Evolutionary conservation across 1,140 invertebrate species (phyloP).

Genomic region (Drosophila nikananu): DNA sequence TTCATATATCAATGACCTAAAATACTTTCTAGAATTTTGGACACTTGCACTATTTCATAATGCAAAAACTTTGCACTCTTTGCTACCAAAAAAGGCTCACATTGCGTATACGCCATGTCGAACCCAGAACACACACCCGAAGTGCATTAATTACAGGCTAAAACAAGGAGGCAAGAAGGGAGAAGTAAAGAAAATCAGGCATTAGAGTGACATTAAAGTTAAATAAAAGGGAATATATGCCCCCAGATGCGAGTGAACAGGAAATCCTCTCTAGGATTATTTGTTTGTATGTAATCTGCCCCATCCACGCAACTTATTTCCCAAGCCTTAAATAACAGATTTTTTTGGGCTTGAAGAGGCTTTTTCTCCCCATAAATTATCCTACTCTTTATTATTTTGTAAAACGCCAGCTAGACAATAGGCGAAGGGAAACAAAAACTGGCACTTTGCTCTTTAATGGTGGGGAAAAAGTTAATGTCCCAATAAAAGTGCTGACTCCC

Average conservation of each 20-base stretch:
- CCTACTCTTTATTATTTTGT: constrained; percentile 76
- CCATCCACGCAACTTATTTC: constrained; percentile 4
- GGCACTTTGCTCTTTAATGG: constrained; percentile 34
- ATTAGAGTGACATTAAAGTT: constrained; percentile 40
- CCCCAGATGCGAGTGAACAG: constrained; percentile 18
- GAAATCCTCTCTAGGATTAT: constrained; percentile 41
- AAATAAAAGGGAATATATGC: constrained; percentile 70
- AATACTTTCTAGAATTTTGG: too few species aligned
- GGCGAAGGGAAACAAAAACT: constrained; percentile 18
- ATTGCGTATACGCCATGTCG: constrained; percentile 10
- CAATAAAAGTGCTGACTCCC: constrained; percentile 10
- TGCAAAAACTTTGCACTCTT: too few species aligned
- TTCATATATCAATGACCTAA: too few species aligned
- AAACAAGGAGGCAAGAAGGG: not conserved
- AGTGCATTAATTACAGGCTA: constrained; percentile 62
- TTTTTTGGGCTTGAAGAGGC: constrained; percentile 59
- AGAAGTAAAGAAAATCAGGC: constrained; percentile 6
- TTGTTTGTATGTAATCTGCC: constrained; percentile 61
- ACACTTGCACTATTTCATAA: too few species aligned
- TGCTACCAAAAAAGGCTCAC: constrained; percentile 12
- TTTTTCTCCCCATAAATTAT: constrained; percentile 60
- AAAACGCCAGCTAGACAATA: constrained; percentile 53
- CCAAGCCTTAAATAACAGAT: constrained; percentile 66
- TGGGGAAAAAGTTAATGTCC: constrained; percentile 43
- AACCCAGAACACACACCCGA: constrained; percentile 26